Percentiles rank a stretch among this genome's conserved stretches.
These are phyloP conservation scores for Diplodus sargus DNA, from an alignment of 2,797 vertebrate genomes.

Conservation along the genomic window DNA sequence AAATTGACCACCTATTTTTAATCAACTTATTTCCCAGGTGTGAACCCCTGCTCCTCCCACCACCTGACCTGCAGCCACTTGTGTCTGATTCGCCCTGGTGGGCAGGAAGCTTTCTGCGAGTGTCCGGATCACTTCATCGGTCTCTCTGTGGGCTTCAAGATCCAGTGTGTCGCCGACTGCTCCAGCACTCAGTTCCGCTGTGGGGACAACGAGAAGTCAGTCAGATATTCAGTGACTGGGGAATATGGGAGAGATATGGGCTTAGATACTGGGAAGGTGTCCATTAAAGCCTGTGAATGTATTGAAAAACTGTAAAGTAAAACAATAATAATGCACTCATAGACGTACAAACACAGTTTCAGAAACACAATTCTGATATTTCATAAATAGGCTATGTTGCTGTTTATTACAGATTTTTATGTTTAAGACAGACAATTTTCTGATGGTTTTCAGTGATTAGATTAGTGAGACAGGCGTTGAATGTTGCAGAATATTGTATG, in stretches of 20 bases:
- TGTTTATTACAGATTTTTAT: not conserved
- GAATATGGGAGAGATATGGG: not conserved
- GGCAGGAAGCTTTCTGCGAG: slow-evolving; percentile 71
- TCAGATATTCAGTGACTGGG: slow-evolving; percentile 1
- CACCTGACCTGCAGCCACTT: slow-evolving; percentile 80
- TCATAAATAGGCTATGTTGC: too few relatives aligned
- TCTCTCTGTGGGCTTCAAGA: slow-evolving; percentile 72
- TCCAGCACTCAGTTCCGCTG: slow-evolving; percentile 85
- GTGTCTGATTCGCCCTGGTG: slow-evolving; percentile 81
- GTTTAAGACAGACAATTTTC: not conserved
- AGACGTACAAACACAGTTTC: too few relatives aligned
- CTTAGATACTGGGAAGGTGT: not conserved
- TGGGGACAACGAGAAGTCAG: slow-evolving; percentile 83
- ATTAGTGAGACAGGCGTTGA: too few relatives aligned
- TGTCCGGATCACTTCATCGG: slow-evolving; percentile 83
- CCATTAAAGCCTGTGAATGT: not conserved
- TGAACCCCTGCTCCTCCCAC: slow-evolving; percentile 80
- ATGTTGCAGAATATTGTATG: too few relatives aligned
- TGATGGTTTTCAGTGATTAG: not conserved
- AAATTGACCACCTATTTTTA: not conserved
- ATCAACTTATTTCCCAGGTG: slow-evolving; percentile 60
- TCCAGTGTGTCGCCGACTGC: slow-evolving; percentile 84
- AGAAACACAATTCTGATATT: too few relatives aligned
- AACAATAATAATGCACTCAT: too few relatives aligned
- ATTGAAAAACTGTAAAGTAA: not conserved